Conservation (phyloP, 1,140 invertebrate genomes). For the Anadara kagoshimensis region DNA sequence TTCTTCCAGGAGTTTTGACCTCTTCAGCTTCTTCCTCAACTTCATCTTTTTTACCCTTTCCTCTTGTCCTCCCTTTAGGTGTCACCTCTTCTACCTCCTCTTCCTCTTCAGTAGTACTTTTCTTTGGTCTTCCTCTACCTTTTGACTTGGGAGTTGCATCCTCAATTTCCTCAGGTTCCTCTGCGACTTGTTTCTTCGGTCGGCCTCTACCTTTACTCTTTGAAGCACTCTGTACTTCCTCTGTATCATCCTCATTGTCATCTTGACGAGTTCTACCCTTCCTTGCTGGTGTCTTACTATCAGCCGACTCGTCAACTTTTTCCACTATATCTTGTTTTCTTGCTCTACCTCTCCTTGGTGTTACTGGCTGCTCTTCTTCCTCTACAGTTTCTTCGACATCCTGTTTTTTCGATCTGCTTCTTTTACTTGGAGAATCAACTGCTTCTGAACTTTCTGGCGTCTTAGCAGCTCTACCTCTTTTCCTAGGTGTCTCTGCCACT, state of each 20-base stretch:
- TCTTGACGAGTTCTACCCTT: neutral
- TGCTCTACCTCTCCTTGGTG: conserved; percentile 25
- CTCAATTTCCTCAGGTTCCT: neutral
- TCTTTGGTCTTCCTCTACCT: conserved; percentile 12
- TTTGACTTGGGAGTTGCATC: conserved; percentile 1
- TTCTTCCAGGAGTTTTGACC: conserved; percentile 26
- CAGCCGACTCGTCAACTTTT: conserved; percentile 7
- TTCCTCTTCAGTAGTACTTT: conserved; percentile 21
- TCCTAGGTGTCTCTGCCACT: neutral
- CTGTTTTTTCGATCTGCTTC: neutral
- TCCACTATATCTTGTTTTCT: conserved; percentile 24
- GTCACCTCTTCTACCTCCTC: conserved; percentile 25
- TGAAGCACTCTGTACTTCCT: conserved; percentile 26
- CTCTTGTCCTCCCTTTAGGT: neutral
- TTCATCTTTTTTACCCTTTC: conserved; percentile 11
- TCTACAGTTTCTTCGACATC: neutral
- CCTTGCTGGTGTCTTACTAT: neutral
- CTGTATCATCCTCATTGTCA: neutral
- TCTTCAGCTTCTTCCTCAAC: conserved; percentile 1
- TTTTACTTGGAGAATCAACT: neutral
- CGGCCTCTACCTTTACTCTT: conserved; percentile 32
- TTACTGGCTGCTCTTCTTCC: conserved; percentile 11
- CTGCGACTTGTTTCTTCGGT: conserved; percentile 23
- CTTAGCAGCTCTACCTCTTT: neutral
- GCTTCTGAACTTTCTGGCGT: neutral